Base-by-base conservation (phyloP, 2,888 invertebrate genomes). In the Drosophila pseudotakahashii region DNA sequence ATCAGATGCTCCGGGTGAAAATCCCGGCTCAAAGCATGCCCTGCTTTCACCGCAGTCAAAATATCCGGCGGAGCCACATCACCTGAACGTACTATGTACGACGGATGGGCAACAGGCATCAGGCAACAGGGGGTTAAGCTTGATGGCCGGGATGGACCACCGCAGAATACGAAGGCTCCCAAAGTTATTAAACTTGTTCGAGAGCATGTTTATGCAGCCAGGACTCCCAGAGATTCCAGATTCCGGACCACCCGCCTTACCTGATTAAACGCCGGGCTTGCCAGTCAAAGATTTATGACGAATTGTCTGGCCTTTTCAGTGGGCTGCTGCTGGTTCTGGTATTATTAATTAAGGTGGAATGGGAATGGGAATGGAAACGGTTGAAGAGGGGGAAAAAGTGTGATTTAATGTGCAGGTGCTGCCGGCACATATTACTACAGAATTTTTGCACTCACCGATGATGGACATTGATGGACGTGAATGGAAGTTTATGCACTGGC, bases 121-220 rank as follows among this genome's bases (percentile, higher is more conserved):
- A 5, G 47, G 47, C 47, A 32, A 47, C 47, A 32, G 47, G 47
- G 47, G 32, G 47, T 47, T 47, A 47, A 32, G 47, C 47, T 3
- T 11, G 23, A 23, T 23, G 23, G n/a, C 2, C 13, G 11, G 36
- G 10, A 47, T 50, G 50, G 37, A 53, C 54, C 58, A 16, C 58
- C 59, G 41, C 58, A 16, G 41, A 54, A 57, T 32, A 57, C 52
- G 52, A 13, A 37, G 57, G 55, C 58, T 55, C 36, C 44, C 36
- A 68, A 64, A 81, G 67, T 76, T 78, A 72, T 76, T 81, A 81
- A 78, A 76, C 72, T 76, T 73, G 64, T 77, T 69, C 67, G 58
- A 34, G 39, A 57, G 60, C 59, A 67, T 47, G 76, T 67, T 67
- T 72, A 42, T 48, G 57, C 50, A 42, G 45, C 34, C 34, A n/a